Base-by-base conservation (phyloP, 2,888 invertebrate species). In the Latrodectus elegans region DNA sequence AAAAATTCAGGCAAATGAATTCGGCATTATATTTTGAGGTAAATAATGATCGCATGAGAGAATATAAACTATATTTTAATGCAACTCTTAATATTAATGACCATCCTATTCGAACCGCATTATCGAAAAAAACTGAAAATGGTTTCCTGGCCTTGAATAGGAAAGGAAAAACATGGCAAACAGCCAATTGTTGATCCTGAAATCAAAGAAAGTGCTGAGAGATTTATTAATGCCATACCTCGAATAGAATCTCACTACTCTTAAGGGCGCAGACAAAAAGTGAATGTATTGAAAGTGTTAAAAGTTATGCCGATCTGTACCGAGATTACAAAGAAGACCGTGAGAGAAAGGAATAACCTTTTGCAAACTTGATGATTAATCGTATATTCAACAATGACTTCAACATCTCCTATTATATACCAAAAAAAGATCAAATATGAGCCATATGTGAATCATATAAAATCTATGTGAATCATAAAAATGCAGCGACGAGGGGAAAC, bases 141-240 rank as follows among this genome's bases (percentile, higher is more conserved):
- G 64, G 64, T 60, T 22, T 76, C 60, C 17, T 75, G 10, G 60
- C 55, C 11, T 17, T 9, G 6, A 64, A 71, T 38, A 38, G 11
- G 26, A 26, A 26, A 8, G 26, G 71, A 38, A 10, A 71, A 71
- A 38, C 49, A 72, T 22, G 49, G 38, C 14, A 60, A 76, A n/a
- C 75, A 9, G 17, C 60, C 26, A 38, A 10, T 38, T 4, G 38
- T 75, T 22, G 64, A 60, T 14, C 64, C 64, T 60, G 64, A 60
- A 64, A 38, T 76, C 15, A 76, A 64, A 76, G 26, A 64, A 22
- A 76, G 38, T 64, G 65, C 11, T 75, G 15, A n/a, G 26, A 15
- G 64, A 26, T 38, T 64, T 26, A 64, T 64, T 9, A 75, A 75
- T 60, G 9, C 64, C 55, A 75, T 75, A 55, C 60, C 60, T 1